Evolutionary conservation across 2,888 invertebrate species (phyloP), one percentile per base, ranked within the genome.

Genomic region (Diabrotica balteata): DNA sequence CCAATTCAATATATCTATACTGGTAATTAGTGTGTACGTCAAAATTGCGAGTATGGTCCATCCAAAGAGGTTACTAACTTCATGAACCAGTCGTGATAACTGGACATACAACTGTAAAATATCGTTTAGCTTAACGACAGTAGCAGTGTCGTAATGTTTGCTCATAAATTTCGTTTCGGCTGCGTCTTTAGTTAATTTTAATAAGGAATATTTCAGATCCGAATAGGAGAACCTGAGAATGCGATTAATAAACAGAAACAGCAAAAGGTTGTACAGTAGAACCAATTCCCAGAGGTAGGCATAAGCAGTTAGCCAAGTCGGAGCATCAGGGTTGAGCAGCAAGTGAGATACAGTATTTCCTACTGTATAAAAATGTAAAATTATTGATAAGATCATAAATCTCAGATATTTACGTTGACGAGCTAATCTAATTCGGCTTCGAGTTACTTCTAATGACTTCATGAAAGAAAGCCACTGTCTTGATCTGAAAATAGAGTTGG

Each of bases 21-120:
- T 53, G 43, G 46, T 59, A 44, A 49, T 8, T 2, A 66, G 8
- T 3, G 55, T 55, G 43, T 44, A 50, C 32, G 42, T 32, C 11
- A 55, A 55, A 54, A 54, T 44, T 7, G 50, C 10, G 7, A 50
- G 5, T n/a, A 66, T 42, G 0, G 22, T 59, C 53, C 66, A 66
- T 43, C 60, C 66, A 50, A 54, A 66, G 44, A 66, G n/a, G 9
- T 50, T 50, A 44, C 47, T 55, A 50, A 55, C 11, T n/a, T 66
- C 59, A 6, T 51, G 59, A 17, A 66, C 55, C 8, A 66, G 44
- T 11, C 49, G 10, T 45, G 54, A 49, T n/a, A 60, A 55, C 9
- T 66, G 54, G 22, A 44, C 44, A 50, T 66, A 60, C 3, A 60
- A 11, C 7, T 44, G n/a, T 50, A 60, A 60, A 10, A 17, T 32